phyloP scores from a whole-genome alignment of 1,140 invertebrate species.

The Papilio glaucus region DNA sequence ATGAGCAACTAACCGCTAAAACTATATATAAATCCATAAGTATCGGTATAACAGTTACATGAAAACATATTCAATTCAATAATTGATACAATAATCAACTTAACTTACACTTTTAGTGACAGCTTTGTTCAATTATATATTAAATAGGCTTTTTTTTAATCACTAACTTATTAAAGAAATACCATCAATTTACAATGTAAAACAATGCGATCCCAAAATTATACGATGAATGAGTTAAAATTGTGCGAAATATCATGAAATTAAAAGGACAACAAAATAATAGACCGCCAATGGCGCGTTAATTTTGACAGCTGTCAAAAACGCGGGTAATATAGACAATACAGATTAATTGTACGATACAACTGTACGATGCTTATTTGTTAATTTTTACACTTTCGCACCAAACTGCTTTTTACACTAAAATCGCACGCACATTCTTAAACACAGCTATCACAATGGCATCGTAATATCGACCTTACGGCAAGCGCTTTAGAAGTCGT shows the following conservation, averaged over 20 bases:
- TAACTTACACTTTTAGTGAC: conserved; percentile 31
- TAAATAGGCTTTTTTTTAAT: conserved; percentile 27
- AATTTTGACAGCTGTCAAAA: conserved; percentile 31
- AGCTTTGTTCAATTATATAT: conserved; percentile 14
- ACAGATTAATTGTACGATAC: not conserved
- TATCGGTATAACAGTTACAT: conserved; percentile 13
- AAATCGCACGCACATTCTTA: not conserved
- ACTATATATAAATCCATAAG: conserved; percentile 30
- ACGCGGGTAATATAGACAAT: not conserved
- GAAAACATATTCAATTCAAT: conserved; percentile 23
- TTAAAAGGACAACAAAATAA: not conserved
- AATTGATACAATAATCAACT: conserved; percentile 8
- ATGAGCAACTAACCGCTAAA: conserved; percentile 30
- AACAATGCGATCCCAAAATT: not conserved
- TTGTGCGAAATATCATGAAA: conserved; percentile 26
- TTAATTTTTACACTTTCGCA: conserved; percentile 3
- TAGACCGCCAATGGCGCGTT: conserved; percentile 16
- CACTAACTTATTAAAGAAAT: not conserved
- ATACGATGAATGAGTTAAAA: not conserved
- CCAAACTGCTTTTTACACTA: not conserved
- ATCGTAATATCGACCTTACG: conserved; percentile 33
- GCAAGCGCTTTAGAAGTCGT: conserved; percentile 72
- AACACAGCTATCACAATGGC: conserved; percentile 44
- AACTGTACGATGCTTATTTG: not conserved
- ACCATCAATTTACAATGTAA: not conserved